Evolutionary conservation across 1,140 invertebrate genomes (phyloP), one percentile per base, ranked within the genome.

Genomic region (Proctacanthus coquilletti): DNA sequence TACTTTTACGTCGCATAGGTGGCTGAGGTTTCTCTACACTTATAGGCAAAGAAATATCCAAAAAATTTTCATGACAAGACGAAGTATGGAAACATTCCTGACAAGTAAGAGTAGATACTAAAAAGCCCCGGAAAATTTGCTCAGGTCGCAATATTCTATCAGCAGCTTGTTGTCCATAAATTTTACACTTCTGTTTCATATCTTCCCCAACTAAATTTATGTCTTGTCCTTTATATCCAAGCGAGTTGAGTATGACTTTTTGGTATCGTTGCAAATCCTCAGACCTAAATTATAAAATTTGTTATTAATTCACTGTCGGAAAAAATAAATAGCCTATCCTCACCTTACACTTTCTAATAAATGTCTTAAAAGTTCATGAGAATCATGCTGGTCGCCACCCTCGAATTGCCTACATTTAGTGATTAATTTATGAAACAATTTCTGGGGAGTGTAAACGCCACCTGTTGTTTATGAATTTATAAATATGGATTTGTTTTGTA

Each of bases 331-430:
- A n/a, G 25, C 49, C 65, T 45, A 23, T 23, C 34, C 36, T 42
- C 48, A 68, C 66, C 80, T 71, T 34, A 94, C 77, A 41, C 75
- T 75, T 57, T 96, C 89, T 18, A 96, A 58, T 19, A 96, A 63
- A 64, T 91, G 84, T 37, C 91, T 64, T 6, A 98, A 65, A 34
- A 97, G 60, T 61, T 98, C 94, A 53, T 98, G 94, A 8, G 92
- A 78, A 63, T 98, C 94, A 53, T 98, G 93, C 57, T 98, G 93
- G 46, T 89, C 83, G 18, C 79, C 88, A n/a, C 87, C 86, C 40
- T 78, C 77, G 59, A 95, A 97, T 52, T 91, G 79, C 0, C 81
- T 71, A 44, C 72, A 71, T 54, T 81, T 84, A 51, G 72, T 70
- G 40, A 74, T 79, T n/a, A 92, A 66, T 43, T 75, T 72, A 23